Percentiles rank a stretch among this genome's conserved stretches.
Conservation (phyloP, 2,113 vertebrate species). For the Taxidea taxus region DNA sequence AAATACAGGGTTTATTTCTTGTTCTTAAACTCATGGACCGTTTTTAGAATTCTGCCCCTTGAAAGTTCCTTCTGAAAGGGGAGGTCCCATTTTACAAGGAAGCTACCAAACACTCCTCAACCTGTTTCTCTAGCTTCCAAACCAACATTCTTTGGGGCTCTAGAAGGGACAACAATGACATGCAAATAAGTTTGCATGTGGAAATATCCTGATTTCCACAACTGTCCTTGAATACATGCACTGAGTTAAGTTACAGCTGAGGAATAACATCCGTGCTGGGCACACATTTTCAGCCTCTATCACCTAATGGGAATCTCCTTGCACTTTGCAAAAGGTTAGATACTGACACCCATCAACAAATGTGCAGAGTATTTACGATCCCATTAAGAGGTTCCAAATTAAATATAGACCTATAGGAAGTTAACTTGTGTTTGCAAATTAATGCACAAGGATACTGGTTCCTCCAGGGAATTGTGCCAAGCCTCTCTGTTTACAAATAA, state of each 20-base stretch:
- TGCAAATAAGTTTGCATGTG: not conserved
- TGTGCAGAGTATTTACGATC: not conserved
- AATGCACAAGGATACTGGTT: conserved; percentile 25
- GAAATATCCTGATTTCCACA: conserved; percentile 21
- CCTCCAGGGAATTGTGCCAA: conserved; percentile 32
- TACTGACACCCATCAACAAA: not conserved
- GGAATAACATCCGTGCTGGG: not conserved
- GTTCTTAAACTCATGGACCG: not conserved
- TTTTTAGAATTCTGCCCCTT: not conserved
- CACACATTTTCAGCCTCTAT: not conserved
- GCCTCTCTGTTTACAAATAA: conserved; percentile 56
- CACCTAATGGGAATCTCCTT: not conserved
- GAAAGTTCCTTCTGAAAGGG: conserved; percentile 10
- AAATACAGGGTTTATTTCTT: not conserved
- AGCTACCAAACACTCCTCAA: not conserved
- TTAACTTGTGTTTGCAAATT: conserved; percentile 11
- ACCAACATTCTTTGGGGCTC: not conserved
- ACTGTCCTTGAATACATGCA: not conserved
- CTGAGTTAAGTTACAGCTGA: not conserved
- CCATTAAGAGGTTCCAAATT: conserved; percentile 7
- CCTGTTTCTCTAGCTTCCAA: not conserved
- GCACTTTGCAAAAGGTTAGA: conserved; percentile 1
- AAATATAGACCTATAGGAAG: not conserved
- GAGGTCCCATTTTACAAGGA: not conserved
- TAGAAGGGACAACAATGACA: not conserved